Base-by-base conservation (phyloP, 2,888 invertebrate species). In the Cantharis rustica region DNA sequence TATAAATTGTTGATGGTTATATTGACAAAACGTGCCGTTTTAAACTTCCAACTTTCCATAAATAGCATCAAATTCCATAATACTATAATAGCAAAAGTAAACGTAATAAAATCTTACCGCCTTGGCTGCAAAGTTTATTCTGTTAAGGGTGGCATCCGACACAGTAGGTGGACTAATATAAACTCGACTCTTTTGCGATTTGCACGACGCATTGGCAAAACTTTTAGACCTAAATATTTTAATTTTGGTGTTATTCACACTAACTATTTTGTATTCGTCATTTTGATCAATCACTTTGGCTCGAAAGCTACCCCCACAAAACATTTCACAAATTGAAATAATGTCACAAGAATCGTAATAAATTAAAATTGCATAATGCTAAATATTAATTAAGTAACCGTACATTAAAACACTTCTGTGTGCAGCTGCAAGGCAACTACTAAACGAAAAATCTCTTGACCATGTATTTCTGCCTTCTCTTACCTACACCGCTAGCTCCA, bases 251-350 rank as follows among this genome's bases (percentile, higher is more conserved):
- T 86, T 83, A 79, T 86, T 84, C 76, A 87, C 82, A 76, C 80
- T 85, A 66, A 87, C 85, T 27, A 86, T 78, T 80, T 82, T 84
- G 78, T 85, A 87, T 75, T 86, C 85, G 78, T 87, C 87, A 81
- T 84, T 85, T 73, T 85, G 82, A 73, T 86, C 85, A 71, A 85
- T 80, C 15, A 84, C 82, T 78, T 86, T 86, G n/a, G 86, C 84
- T 13, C 87, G 83, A 80, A 87, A 87, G 84, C 87, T 87, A 31
- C 87, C 87, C 64, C 87, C 87, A 81, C 87, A 87, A 80, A 87
- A 86, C 85, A 87, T 86, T 15, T 71, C 66, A 61, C 20, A 61
- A 70, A 64, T 23, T 17, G 13, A 13, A 66, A 26, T 68, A 63
- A 27, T 15, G 68, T 71, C 47, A n/a, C 20, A 23, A 47, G 9